phyloP scores from a whole-genome alignment of 1,140 invertebrate genomes.

The Periplaneta americana region DNA sequence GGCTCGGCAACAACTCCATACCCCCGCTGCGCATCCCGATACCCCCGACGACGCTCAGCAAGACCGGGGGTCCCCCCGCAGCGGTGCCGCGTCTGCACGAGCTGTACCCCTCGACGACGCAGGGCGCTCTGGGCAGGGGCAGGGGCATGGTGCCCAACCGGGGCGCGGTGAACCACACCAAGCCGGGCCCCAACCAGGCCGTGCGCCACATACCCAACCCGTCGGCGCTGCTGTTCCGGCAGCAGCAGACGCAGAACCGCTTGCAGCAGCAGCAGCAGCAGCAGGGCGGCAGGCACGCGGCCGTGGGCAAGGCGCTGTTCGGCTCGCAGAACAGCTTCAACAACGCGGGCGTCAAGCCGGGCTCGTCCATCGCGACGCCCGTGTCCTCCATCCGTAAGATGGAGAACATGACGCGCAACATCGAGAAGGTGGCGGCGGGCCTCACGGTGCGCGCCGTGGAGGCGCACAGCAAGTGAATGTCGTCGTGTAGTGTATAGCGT shows the following conservation, averaged over 20 bases:
- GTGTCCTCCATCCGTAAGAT: slow-evolving; percentile 26
- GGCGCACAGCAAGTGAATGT: slow-evolving; percentile 2
- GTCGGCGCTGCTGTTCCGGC: slow-evolving; percentile 29
- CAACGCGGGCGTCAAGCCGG: neutral
- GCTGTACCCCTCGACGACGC: neutral
- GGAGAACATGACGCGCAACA: slow-evolving; percentile 30
- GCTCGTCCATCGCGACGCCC: slow-evolving; percentile 6
- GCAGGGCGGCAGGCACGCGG: neutral
- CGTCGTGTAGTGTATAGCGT: neutral
- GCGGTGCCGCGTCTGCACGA: slow-evolving; percentile 12
- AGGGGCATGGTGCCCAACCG: neutral
- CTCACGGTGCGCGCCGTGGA: slow-evolving; percentile 26
- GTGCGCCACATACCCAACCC: slow-evolving; percentile 38
- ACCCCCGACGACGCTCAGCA: neutral
- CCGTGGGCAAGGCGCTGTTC: neutral
- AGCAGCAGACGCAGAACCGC: slow-evolving; percentile 19
- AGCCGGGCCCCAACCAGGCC: slow-evolving; percentile 32
- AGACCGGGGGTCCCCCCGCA: neutral
- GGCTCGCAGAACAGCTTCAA: neutral
- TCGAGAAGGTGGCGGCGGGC: slow-evolving; percentile 31
- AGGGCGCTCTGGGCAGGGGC: neutral
- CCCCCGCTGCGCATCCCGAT: slow-evolving; percentile 11
- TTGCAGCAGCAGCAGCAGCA: slow-evolving; percentile 8
- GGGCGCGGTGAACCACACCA: slow-evolving; percentile 2
- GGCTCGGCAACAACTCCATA: neutral